A percentile compares a stretch with the other conserved stretches of the same genome.
Evolutionary conservation across 2,113 vertebrate genomes (phyloP).

Genomic region (Rhinolophus sinicus): DNA sequence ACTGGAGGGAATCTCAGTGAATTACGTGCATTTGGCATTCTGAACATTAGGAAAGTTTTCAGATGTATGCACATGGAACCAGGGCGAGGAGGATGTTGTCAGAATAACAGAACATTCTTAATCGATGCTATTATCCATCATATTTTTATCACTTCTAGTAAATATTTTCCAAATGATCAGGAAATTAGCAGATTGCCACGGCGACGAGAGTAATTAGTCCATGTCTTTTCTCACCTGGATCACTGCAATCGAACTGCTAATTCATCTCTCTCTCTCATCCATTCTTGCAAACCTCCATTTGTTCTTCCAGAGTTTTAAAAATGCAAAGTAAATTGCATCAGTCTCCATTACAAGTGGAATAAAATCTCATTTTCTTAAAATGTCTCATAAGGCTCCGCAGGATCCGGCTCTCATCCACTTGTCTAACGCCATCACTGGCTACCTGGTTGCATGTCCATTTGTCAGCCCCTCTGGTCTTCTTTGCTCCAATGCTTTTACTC

Average conservation of each 20-base stretch:
- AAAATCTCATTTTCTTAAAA: neutral
- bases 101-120: neutral
- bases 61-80: neutral
- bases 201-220: neutral
- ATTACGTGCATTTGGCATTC: neutral
- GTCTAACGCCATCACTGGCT: too few species aligned
- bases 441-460: rapidly evolving
- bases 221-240: neutral
- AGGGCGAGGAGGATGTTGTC: neutral
- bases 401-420: neutral
- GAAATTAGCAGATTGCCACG: neutral
- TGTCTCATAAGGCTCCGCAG: too few species aligned
- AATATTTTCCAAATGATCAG: neutral
- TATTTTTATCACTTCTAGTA: neutral
- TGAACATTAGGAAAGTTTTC: neutral
- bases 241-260: neutral
- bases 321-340: neutral
- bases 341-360: neutral
- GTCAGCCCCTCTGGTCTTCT: neutral
- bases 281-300: neutral
- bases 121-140: neutral
- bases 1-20: neutral
- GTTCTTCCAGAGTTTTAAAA: neutral
- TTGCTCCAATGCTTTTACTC: neutral
- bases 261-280: neutral